Base-by-base conservation (phyloP, 92 coral and sea anemone genomes). In the Phymanthus crucifer region DNA sequence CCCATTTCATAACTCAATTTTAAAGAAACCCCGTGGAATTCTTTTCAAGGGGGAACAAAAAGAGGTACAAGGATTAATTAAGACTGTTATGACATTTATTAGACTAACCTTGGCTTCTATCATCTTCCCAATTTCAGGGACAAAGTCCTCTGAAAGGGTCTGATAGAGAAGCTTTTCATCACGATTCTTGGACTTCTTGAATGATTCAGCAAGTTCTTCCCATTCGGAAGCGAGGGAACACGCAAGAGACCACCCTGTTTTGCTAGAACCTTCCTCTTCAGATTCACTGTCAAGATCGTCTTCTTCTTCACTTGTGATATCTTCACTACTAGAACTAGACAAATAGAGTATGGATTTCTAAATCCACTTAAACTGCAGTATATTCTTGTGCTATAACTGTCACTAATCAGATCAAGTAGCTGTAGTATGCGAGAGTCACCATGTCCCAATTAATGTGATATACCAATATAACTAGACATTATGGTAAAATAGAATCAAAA, bases 81-180 rank as follows among this genome's bases (percentile, higher is more conserved):
- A 14, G 14, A 3, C 48, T 10, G 48, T 0, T 17, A 4, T 38
- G 43, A 43, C 14, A 7, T 43, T 43, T 0, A 2, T 3, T 61
- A 0, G 33, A 71, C 87, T 72, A 26, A 95, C 98, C 94, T 95
- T 95, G 38, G 92, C 87, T 34, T 95, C 98, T 54, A 95, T 87
- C 98, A 95, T 95, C 36, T 94, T 91, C 69, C 84, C 90, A 74
- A 95, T 95, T 85, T 95, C 98, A 43, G 98, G 91, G 78, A 92
- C 88, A 86, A 94, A 94, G 91, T 94, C 98, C 76, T 93, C 91
- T 48, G 97, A 87, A 40, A 94, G 93, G 3, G 98, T 94, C 50
- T 94, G 91, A 75, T 92, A 89, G 37, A 94, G 97, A 82, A 91
- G 85, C 80, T 91, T 94, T 77, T 94, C 98, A 58, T 94, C 97